Evolutionary conservation across 2,113 vertebrate species (phyloP).

Genomic region (Gymnorhina tibicen): DNA sequence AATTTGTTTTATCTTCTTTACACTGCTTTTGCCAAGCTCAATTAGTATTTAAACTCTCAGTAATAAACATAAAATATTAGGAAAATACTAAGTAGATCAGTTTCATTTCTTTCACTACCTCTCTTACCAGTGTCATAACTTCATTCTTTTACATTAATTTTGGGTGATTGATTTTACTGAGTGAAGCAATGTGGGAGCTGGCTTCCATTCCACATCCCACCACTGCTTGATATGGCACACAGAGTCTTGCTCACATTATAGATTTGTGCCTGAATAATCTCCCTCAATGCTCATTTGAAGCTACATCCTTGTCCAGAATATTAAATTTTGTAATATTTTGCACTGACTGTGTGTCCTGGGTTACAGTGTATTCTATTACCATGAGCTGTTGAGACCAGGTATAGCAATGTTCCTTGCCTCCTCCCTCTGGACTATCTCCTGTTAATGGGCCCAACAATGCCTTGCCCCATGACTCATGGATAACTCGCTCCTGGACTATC

Average conservation of each 20-base stretch:
- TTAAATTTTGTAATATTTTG: background rate
- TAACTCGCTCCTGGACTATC: too few relatives aligned
- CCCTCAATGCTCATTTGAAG: background rate
- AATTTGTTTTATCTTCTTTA: background rate
- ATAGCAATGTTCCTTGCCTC: too few relatives aligned
- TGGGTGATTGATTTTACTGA: background rate
- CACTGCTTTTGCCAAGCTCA: background rate
- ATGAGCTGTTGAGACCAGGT: too few relatives aligned
- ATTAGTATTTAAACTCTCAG: background rate
- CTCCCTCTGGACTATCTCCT: too few relatives aligned
- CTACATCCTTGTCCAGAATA: background rate
- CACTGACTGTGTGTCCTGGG: too few relatives aligned
- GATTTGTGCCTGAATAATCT: background rate
- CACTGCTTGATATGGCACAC: background rate
- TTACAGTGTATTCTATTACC: too few relatives aligned
- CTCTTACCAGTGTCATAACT: background rate
- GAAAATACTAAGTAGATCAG: background rate
- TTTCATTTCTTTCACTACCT: background rate
- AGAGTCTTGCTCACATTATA: fast-evolving
- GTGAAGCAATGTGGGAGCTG: background rate
- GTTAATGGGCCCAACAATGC: too few relatives aligned
- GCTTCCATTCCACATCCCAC: background rate
- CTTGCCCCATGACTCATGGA: too few relatives aligned
- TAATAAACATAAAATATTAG: background rate
- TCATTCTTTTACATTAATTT: background rate